Evolutionary conservation across 2,113 vertebrate species (phyloP), one percentile per base, ranked within the genome.

Genomic region (Verasper variegatus): DNA sequence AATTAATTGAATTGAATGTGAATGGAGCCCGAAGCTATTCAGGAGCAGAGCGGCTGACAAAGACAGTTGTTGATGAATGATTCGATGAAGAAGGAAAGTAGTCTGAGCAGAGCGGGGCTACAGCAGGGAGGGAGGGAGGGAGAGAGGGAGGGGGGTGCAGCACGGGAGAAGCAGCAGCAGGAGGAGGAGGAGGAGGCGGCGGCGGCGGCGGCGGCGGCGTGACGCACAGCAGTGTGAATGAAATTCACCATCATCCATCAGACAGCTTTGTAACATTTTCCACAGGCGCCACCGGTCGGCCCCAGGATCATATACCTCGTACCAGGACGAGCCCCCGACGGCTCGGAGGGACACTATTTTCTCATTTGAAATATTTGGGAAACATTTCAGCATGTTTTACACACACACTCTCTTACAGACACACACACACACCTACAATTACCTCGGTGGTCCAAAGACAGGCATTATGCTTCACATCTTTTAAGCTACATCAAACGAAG

Each of bases 391-490:
- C 88, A 91, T 88, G 83, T 93, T 91, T 91, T 90, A 89, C 90
- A 89, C 83, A 80, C 74, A 77, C 62, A 70, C 71, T 80, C 78
- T 81, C 56, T 74, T 67, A 84, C 71, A 83, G 83, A 86, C 64
- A 71, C 81, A 86, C 61, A 78, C 73, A 80, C 84, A 86, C 71
- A 72, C 83, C 91, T 89, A 91, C 87, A 88, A 93, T 91, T 93
- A 93, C 91, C 92, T 93, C 92, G 81, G 90, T 86, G 85, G 92
- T 92, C 92, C 92, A 92, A 93, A 91, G 90, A 93, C 89, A 88
- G 90, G 89, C 91, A 92, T 92, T 89, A 81, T 90, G 90, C 88
- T 86, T 88, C 87, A 80, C 85, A 81, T 92, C 73, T 89, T 31
- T 89, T 86, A 90, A 89, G 89, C 90, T 91, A 80, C 86, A 86